Percentiles rank a stretch among this genome's conserved stretches.
Evolutionary conservation across 2,888 invertebrate genomes (phyloP).

Genomic region (Bibio marci): DNA sequence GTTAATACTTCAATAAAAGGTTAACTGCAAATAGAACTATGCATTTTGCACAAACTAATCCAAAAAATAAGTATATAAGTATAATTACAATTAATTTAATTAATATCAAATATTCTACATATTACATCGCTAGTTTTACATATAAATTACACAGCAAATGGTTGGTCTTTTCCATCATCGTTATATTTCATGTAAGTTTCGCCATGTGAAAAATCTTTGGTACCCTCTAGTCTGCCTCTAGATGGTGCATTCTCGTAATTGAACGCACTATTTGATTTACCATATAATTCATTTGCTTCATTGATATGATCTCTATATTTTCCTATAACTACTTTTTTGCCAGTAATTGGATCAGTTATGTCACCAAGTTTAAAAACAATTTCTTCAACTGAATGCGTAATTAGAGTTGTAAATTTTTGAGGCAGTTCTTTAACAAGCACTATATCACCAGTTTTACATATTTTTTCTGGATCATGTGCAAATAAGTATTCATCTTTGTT

Average conservation of each 20-base stretch:
- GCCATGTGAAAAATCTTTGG: conserved; percentile 62
- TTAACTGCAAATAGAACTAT: no score
- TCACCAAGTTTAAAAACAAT: conserved; percentile 70
- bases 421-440: conserved; percentile 53
- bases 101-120: no score
- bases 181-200: conserved; percentile 64
- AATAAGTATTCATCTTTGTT: conserved; percentile 51
- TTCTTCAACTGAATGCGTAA: conserved; percentile 64
- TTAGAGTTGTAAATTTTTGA: conserved; percentile 51
- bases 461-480: conserved; percentile 59
- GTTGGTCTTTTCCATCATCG: conserved; percentile 53
- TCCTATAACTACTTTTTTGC: conserved; percentile 56
- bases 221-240: conserved; percentile 68
- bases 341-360: conserved; percentile 69
- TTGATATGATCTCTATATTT: conserved; percentile 61
- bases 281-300: conserved; percentile 46
- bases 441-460: conserved; percentile 67
- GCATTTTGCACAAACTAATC: no score
- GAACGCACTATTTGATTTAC: conserved; percentile 47
- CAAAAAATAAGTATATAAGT: no score
- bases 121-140: no score
- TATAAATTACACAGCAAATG: conserved; percentile 56
- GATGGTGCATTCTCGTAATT: conserved; percentile 60
- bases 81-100: no score
- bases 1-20: no score